phyloP scores from a whole-genome alignment of 2,797 vertebrate species.

The Eulemur albifrons region DNA sequence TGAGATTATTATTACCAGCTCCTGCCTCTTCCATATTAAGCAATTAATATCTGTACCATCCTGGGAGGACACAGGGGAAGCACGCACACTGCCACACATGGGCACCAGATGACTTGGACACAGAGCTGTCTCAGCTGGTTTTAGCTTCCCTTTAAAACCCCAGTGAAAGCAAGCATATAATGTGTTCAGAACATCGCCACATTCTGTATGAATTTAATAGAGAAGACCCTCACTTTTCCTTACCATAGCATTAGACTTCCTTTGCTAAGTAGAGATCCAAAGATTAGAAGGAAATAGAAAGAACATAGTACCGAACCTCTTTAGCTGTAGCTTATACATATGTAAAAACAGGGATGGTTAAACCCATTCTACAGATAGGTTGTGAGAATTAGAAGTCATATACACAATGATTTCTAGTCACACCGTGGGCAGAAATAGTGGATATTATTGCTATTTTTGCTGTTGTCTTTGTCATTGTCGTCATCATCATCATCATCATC shows the following conservation, averaged over 20 bases:
- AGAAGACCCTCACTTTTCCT: background rate
- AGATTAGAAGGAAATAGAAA: background rate
- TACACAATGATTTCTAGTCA: background rate
- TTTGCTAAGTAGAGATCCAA: background rate
- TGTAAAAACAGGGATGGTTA: background rate
- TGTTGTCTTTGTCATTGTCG: background rate
- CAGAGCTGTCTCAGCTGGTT: constrained; percentile 54
- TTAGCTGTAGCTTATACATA: background rate
- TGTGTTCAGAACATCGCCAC: constrained; percentile 30
- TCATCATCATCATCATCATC: too few species aligned
- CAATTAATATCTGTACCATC: constrained; percentile 76
- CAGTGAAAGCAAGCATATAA: constrained; percentile 61
- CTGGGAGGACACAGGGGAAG: constrained; percentile 49
- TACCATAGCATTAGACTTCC: background rate
- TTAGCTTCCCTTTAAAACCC: constrained; percentile 55
- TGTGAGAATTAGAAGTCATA: background rate
- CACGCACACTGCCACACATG: constrained; percentile 76
- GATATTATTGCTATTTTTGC: background rate
- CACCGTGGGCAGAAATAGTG: background rate
- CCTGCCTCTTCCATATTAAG: constrained; percentile 67
- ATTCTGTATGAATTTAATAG: constrained; percentile 6
- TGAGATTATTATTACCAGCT: constrained; percentile 72
- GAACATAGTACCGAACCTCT: background rate
- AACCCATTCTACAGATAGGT: background rate
- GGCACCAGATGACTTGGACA: constrained; percentile 73